Percentiles rank a stretch among this genome's conserved stretches.
Evolutionary conservation across 2,797 vertebrate species (phyloP).

Genomic region (Hydrolagus colliei): DNA sequence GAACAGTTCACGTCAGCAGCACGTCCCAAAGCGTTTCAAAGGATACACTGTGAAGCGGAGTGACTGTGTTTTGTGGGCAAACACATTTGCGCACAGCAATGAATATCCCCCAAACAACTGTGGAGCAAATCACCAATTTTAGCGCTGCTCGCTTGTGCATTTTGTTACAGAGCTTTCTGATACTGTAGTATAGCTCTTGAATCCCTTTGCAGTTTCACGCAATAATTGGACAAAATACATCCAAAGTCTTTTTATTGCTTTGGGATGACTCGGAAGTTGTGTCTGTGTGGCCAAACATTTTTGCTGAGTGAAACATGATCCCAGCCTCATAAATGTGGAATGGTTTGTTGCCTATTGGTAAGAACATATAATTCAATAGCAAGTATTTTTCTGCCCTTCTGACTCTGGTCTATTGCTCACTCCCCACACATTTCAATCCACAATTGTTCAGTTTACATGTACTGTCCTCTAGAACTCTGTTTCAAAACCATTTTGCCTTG

Average conservation of each 20-base stretch:
- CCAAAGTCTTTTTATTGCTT: background rate
- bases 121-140: no score
- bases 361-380: background rate
- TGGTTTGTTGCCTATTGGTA: background rate
- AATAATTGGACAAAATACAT: conserved; percentile 1
- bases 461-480: no score
- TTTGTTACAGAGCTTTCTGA: background rate
- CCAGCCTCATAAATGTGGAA: background rate
- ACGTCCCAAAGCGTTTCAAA: no score
- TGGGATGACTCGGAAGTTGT: background rate
- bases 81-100: no score
- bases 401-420: no score
- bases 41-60: no score
- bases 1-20: no score
- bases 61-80: no score
- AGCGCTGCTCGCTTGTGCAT: background rate
- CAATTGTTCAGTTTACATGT: no score
- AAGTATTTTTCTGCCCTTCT: background rate
- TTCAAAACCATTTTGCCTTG: no score
- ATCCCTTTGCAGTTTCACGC: background rate
- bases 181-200: background rate
- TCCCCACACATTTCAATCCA: no score
- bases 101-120: no score
- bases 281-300: background rate
- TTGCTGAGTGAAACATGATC: background rate